Conservation (phyloP, 2,113 vertebrate species). For the Gambusia holbrooki region DNA sequence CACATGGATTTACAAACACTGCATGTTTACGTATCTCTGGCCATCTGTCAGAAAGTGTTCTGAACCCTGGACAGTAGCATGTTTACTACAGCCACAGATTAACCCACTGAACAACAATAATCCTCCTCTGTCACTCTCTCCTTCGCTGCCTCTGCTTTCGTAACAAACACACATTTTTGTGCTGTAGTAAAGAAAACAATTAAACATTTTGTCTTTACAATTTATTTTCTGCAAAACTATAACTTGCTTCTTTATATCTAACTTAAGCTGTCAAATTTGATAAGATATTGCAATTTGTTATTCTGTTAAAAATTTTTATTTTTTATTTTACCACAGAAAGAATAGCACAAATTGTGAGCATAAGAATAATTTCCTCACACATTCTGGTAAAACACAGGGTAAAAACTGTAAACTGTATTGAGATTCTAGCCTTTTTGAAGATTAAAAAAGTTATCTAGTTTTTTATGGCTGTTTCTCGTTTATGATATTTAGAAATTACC, state of each 20-base stretch:
- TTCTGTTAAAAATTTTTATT: no score
- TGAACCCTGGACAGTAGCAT: conserved; percentile 31
- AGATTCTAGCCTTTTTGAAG: not conserved
- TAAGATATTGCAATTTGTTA: no score
- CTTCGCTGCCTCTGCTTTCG: not conserved
- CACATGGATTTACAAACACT: not conserved
- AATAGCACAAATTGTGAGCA: no score
- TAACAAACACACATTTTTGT: not conserved
- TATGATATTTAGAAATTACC: not conserved
- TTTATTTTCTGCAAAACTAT: not conserved
- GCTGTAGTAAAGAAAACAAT: no score
- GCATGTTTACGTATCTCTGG: not conserved
- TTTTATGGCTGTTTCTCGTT: not conserved
- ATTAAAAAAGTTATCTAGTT: not conserved
- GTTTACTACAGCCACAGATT: conserved; percentile 76
- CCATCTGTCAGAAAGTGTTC: conserved; percentile 66
- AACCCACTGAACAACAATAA: conserved; percentile 75
- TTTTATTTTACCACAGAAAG: no score
- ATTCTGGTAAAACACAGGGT: not conserved
- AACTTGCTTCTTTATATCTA: not conserved
- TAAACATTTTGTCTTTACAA: not conserved
- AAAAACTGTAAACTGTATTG: not conserved
- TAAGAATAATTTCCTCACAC: no score
- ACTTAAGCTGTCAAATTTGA: not conserved
- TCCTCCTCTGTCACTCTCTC: conserved; percentile 40